These are phyloP conservation scores for Parascotia fuliginaria DNA, from an alignment of 2,888 invertebrate genomes.

Conservation along the genomic window DNA sequence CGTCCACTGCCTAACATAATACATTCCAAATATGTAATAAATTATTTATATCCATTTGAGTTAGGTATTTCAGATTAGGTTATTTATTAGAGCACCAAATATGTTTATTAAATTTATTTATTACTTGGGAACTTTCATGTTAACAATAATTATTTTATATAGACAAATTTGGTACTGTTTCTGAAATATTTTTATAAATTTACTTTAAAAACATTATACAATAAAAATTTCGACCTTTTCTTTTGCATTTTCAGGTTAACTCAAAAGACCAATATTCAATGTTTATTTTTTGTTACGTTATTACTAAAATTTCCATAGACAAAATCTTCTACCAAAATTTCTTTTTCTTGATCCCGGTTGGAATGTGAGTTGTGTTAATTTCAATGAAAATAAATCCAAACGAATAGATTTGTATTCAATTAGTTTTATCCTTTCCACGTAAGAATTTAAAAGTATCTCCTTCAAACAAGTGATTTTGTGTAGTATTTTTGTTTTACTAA, in stretches of 20 bases:
- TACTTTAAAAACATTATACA: too few species aligned
- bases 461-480: slow-evolving; percentile 61
- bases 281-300: neutral
- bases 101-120: too few species aligned
- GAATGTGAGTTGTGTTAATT: slow-evolving; percentile 80
- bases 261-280: slow-evolving; percentile 15
- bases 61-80: too few species aligned
- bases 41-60: too few species aligned
- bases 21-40: too few species aligned
- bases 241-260: neutral
- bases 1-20: too few species aligned
- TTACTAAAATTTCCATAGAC: slow-evolving; percentile 51
- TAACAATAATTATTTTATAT: too few species aligned
- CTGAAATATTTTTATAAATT: too few species aligned
- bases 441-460: slow-evolving; percentile 46
- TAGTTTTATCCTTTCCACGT: slow-evolving; percentile 48
- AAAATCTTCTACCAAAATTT: slow-evolving; percentile 55
- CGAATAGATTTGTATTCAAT: slow-evolving; percentile 55
- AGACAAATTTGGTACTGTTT: too few species aligned
- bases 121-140: too few species aligned
- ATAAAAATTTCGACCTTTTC: too few species aligned
- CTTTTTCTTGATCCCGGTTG: slow-evolving; percentile 82
- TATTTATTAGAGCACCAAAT: too few species aligned
- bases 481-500: slow-evolving; percentile 60
- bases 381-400: slow-evolving; percentile 71